Evolutionary conservation across 1,140 invertebrate genomes (phyloP).

Genomic region (Apis florea): DNA sequence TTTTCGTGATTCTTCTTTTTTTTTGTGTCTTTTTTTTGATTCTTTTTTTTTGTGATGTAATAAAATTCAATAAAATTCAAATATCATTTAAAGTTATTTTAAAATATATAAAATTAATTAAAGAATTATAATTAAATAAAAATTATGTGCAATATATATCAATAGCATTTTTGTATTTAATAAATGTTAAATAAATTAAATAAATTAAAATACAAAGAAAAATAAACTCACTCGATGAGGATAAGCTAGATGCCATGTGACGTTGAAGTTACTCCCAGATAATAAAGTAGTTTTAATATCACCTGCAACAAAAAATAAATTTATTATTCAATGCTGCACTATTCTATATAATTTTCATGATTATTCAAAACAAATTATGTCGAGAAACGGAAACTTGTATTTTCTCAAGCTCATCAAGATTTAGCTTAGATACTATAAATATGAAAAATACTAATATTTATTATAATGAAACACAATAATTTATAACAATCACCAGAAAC

Average conservation of each 20-base stretch:
- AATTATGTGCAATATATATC: no score
- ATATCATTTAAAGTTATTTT: slow-evolving; percentile 13
- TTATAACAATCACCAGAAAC: slow-evolving; percentile 31
- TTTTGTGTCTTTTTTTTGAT: no score
- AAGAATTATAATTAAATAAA: not conserved
- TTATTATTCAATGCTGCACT: slow-evolving; percentile 49
- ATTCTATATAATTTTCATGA: slow-evolving; percentile 34
- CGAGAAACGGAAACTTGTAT: slow-evolving; percentile 30
- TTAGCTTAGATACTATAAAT: not conserved
- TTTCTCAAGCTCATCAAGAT: slow-evolving; percentile 33
- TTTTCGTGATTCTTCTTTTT: slow-evolving; percentile 17
- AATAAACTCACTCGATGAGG: slow-evolving; percentile 91
- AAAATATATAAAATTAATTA: not conserved
- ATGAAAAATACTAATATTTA: slow-evolving; percentile 38
- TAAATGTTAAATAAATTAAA: no score
- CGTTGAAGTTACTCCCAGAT: slow-evolving; percentile 91
- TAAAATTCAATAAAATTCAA: slow-evolving; percentile 19
- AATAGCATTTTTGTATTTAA: not conserved
- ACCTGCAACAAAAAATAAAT: slow-evolving; percentile 82
- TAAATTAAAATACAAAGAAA: not conserved
- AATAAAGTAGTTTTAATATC: slow-evolving; percentile 90
- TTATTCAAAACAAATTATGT: not conserved
- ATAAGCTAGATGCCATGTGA: slow-evolving; percentile 96
- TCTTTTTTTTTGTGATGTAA: slow-evolving; percentile 8
- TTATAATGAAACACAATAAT: slow-evolving; percentile 23